These are phyloP conservation scores for Epinotia brunnichana DNA, from an alignment of 2,888 invertebrate genomes.

Conservation along the genomic window DNA sequence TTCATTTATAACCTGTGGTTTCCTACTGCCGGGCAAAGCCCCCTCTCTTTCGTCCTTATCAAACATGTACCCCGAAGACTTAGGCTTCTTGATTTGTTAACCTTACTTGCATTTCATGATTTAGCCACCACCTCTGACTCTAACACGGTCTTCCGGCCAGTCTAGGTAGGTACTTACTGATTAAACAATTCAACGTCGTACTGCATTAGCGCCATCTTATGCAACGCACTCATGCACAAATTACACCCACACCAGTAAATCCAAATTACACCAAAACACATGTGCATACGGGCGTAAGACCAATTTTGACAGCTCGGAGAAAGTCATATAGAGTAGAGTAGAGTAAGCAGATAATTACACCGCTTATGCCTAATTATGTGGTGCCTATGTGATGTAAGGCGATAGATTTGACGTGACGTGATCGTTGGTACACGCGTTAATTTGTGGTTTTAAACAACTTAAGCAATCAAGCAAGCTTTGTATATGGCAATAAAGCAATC, in stretches of 20 bases:
- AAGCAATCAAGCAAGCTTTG: too few relatives aligned
- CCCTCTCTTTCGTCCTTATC: too few relatives aligned
- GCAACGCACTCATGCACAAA: slow-evolving; percentile 47
- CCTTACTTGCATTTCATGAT: background rate
- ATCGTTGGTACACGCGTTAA: slow-evolving; percentile 21
- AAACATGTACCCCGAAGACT: background rate
- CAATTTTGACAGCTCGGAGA: slow-evolving; percentile 57
- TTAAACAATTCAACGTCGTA: slow-evolving; percentile 32
- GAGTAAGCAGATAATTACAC: slow-evolving; percentile 37
- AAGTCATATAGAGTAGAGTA: slow-evolving; percentile 50
- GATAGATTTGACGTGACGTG: slow-evolving; percentile 22
- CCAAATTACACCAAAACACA: slow-evolving; percentile 51
- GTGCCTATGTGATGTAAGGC: slow-evolving; percentile 36
- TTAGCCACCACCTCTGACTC: slow-evolving; percentile 1
- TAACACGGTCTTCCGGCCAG: background rate
- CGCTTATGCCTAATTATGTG: slow-evolving; percentile 35
- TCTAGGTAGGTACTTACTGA: slow-evolving; percentile 10
- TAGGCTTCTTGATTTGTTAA: background rate
- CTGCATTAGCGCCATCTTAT: slow-evolving; percentile 30
- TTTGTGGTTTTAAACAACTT: slow-evolving; percentile 20
- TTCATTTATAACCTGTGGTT: background rate
- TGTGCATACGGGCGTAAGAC: slow-evolving; percentile 48
- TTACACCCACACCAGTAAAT: slow-evolving; percentile 52
- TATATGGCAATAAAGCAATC: slow-evolving; percentile 25
- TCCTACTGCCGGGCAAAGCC: too few relatives aligned